Conservation (phyloP, 2,888 invertebrate species). For the Tetragonisca angustula region DNA sequence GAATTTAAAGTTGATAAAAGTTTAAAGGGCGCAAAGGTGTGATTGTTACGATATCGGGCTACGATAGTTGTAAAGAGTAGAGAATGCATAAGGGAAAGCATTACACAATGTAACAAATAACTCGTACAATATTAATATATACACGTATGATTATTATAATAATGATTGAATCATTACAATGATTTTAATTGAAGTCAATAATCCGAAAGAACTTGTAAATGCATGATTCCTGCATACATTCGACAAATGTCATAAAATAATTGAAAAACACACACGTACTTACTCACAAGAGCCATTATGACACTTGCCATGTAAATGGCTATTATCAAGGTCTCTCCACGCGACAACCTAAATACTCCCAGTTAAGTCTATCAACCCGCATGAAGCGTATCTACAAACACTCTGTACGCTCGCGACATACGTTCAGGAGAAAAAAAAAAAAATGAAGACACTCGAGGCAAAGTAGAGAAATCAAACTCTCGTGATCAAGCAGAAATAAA, state of each 20-base stretch:
- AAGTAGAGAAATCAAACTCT: neutral
- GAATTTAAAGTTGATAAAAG: neutral
- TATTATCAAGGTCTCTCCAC: neutral
- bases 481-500: neutral
- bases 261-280: neutral
- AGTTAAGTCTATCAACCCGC: conserved; percentile 4
- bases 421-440: neutral
- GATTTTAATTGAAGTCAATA: too few relatives aligned
- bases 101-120: neutral
- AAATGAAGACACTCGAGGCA: neutral
- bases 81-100: neutral
- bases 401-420: conserved; percentile 6
- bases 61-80: neutral
- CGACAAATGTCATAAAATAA: neutral
- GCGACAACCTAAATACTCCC: neutral
- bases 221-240: too few relatives aligned
- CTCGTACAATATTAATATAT: too few relatives aligned
- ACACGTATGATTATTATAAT: too few relatives aligned
- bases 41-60: neutral
- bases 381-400: conserved; percentile 24
- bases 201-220: too few relatives aligned
- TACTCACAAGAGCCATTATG: neutral
- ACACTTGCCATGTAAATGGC: neutral
- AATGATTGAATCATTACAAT: too few relatives aligned
- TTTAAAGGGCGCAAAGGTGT: neutral